Conservation (phyloP, 1,140 invertebrate genomes). For the Trypoxylus dichotomus region DNA sequence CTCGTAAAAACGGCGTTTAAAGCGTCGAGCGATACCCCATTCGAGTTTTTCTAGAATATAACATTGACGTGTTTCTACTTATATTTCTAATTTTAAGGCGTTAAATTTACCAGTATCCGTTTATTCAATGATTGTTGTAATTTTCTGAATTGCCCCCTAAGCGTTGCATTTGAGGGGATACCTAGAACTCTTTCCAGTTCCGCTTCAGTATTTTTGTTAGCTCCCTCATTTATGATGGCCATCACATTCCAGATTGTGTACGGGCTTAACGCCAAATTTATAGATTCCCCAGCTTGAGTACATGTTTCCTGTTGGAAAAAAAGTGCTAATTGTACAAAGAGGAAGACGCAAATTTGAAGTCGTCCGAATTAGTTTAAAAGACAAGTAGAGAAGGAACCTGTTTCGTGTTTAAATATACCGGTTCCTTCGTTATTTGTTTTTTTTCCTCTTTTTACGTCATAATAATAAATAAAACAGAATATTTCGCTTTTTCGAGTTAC, state of each 20-base stretch:
- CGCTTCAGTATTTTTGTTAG: conserved; percentile 49
- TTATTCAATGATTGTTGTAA: conserved; percentile 50
- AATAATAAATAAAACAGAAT: background rate
- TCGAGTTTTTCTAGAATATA: background rate
- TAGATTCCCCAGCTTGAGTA: conserved; percentile 35
- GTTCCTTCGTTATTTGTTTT: background rate
- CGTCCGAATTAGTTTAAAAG: background rate
- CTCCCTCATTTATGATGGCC: conserved; percentile 58
- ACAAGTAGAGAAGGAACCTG: background rate
- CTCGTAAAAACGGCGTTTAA: conserved; percentile 48
- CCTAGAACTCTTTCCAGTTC: conserved; percentile 52
- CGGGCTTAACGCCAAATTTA: conserved; percentile 54
- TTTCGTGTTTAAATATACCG: background rate
- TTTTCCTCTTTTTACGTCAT: background rate
- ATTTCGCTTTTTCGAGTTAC: background rate
- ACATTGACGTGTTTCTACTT: background rate
- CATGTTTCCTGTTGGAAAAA: conserved; percentile 27
- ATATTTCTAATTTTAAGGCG: background rate
- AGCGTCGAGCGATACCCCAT: conserved; percentile 42
- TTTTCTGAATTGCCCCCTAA: conserved; percentile 43
- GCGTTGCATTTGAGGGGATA: conserved; percentile 40
- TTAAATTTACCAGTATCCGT: conserved; percentile 50
- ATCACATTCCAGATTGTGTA: conserved; percentile 58
- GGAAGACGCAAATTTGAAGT: no score
- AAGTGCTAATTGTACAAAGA: no score